Evolutionary conservation across 1,140 invertebrate species (phyloP).

Genomic region (Drosophila pallidifrons): DNA sequence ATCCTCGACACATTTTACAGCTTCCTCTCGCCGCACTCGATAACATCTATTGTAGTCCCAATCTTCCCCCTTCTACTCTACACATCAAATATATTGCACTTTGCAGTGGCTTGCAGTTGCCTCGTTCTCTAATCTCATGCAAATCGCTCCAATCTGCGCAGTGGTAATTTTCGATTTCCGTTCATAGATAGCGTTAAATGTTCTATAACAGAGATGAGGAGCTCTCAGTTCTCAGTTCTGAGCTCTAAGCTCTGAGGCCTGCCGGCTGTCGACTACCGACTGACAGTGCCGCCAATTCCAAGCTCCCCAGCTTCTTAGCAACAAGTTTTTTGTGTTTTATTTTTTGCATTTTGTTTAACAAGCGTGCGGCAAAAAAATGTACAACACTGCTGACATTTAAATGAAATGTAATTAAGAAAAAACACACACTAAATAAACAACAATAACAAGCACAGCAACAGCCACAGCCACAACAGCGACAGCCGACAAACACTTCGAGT

Average conservation of each 20-base stretch:
- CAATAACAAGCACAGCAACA: slow-evolving; percentile 14
- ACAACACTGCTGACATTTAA: slow-evolving; percentile 71
- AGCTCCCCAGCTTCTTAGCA: not conserved
- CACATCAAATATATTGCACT: not conserved
- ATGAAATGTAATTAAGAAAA: slow-evolving; percentile 68
- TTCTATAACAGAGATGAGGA: slow-evolving; percentile 41
- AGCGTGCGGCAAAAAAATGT: slow-evolving; percentile 37
- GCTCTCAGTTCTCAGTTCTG: not conserved
- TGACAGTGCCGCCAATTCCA: not conserved
- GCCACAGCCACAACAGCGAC: slow-evolving; percentile 7
- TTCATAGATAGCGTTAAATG: slow-evolving; percentile 68
- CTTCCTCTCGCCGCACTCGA: slow-evolving; percentile 58
- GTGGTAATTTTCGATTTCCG: slow-evolving; percentile 84
- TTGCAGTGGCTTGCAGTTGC: not conserved
- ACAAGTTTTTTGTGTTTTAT: slow-evolving; percentile 4
- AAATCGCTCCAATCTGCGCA: slow-evolving; percentile 79
- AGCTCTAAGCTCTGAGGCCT: slow-evolving; percentile 33
- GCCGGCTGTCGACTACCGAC: not conserved
- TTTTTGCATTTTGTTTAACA: slow-evolving; percentile 54
- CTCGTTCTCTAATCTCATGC: slow-evolving; percentile 69
- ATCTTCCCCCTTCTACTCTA: not conserved
- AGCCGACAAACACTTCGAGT: slow-evolving; percentile 33
- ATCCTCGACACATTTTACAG: slow-evolving; percentile 51
- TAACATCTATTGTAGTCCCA: slow-evolving; percentile 40
- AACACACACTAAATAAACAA: slow-evolving; percentile 10